Percentiles rank a stretch among this genome's conserved stretches.
Evolutionary conservation across 2,113 vertebrate genomes (phyloP).

Genomic region (Crocuta crocuta): DNA sequence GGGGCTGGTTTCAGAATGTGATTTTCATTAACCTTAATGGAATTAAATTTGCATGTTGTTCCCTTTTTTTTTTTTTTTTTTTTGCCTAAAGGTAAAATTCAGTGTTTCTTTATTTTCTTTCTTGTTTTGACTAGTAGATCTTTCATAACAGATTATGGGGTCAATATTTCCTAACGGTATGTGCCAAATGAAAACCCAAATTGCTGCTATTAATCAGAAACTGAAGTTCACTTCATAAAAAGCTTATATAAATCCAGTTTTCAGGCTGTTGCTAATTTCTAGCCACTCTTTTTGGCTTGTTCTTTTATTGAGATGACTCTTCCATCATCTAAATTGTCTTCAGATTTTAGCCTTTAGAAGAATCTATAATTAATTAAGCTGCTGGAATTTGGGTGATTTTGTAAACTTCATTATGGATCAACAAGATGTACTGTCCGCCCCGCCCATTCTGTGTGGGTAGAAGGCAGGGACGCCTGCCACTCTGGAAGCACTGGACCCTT

Average conservation of each 20-base stretch:
- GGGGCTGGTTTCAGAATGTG: slow-evolving; percentile 56
- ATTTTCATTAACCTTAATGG: slow-evolving; percentile 51
- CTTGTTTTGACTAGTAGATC: slow-evolving; percentile 48
- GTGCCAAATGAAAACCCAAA: slow-evolving; percentile 44
- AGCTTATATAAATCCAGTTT: background rate
- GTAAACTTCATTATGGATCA: background rate
- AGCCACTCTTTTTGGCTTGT: slow-evolving; percentile 7
- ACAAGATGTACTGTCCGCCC: background rate
- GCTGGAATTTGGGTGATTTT: slow-evolving; percentile 40
- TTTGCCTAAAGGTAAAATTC: slow-evolving; percentile 27
- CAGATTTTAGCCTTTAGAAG: background rate
- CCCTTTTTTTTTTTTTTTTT: background rate
- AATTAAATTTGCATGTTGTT: slow-evolving; percentile 32
- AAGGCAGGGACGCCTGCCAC: background rate
- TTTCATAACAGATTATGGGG: slow-evolving; percentile 43
- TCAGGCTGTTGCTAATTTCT: slow-evolving; percentile 16
- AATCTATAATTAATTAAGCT: slow-evolving; percentile 26
- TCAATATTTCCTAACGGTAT: slow-evolving; percentile 43
- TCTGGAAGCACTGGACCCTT: background rate
- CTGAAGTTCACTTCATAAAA: slow-evolving; percentile 34
- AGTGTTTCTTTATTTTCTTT: slow-evolving; percentile 17
- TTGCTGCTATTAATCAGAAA: slow-evolving; percentile 55
- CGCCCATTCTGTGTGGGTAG: background rate
- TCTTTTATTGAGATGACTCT: slow-evolving; percentile 39
- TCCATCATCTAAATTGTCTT: slow-evolving; percentile 39